A percentile compares a stretch with the other conserved stretches of the same genome.
Evolutionary conservation across 2,113 vertebrate genomes (phyloP).

Genomic region (Takifugu flavidus): DNA sequence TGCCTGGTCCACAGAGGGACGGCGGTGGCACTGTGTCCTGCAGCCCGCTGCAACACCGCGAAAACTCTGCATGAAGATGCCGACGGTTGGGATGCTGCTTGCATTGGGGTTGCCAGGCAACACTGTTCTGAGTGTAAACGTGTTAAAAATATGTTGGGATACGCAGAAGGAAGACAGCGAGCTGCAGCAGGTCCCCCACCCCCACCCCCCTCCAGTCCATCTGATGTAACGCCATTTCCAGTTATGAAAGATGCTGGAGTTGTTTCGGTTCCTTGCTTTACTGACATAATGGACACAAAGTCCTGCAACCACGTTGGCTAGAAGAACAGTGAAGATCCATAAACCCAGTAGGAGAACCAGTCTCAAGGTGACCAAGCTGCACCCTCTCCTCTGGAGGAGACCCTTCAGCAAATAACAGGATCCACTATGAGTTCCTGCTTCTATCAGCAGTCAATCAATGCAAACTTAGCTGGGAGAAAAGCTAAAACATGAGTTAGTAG

Average conservation of each 20-base stretch:
- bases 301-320: too few relatives aligned
- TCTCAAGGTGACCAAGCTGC: too few relatives aligned
- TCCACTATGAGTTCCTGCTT: too few relatives aligned
- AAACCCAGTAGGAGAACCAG: too few relatives aligned
- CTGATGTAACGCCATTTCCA: too few relatives aligned
- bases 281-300: too few relatives aligned
- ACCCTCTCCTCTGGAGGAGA: not conserved
- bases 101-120: constrained; percentile 49
- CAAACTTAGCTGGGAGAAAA: constrained; percentile 27
- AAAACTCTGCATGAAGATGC: not conserved
- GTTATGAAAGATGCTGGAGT: too few relatives aligned
- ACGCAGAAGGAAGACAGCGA: not conserved
- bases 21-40: constrained; percentile 15
- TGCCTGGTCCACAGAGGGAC: constrained; percentile 9
- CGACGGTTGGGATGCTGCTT: constrained; percentile 9
- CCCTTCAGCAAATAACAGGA: constrained; percentile 2
- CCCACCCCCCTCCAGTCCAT: too few relatives aligned
- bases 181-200: not conserved
- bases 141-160: constrained; percentile 11
- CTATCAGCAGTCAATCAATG: not conserved
- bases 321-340: too few relatives aligned
- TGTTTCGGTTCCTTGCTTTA: too few relatives aligned
- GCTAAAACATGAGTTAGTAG: constrained; percentile 33
- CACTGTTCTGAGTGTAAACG: constrained; percentile 21
- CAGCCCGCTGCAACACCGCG: not conserved